These are phyloP conservation scores for Diploscapter pachys DNA, from an alignment of 1,140 invertebrate species.

Conservation along the genomic window DNA sequence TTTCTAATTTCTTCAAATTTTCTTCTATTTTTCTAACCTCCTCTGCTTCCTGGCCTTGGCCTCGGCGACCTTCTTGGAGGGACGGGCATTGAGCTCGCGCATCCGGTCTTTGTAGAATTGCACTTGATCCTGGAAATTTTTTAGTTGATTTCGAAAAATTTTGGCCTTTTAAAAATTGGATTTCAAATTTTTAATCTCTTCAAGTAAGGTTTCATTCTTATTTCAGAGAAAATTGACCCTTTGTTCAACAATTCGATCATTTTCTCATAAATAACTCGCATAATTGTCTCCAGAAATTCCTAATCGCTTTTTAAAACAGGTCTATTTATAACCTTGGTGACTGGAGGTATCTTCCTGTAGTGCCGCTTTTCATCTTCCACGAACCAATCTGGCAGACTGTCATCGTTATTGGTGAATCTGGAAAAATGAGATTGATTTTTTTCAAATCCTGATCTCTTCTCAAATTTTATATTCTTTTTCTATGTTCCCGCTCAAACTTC, in stretches of 20 bases:
- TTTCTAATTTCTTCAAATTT: not conserved
- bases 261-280: too few relatives aligned
- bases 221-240: too few relatives aligned
- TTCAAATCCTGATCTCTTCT: not conserved
- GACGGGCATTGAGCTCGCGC: slow-evolving; percentile 83
- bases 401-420: slow-evolving; percentile 69
- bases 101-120: slow-evolving; percentile 65
- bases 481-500: too few relatives aligned
- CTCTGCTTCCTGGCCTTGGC: slow-evolving; percentile 95
- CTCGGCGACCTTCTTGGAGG: slow-evolving; percentile 96
- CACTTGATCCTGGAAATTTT: slow-evolving; percentile 61
- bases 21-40: slow-evolving; percentile 15
- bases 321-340: slow-evolving; percentile 69
- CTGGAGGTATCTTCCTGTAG: slow-evolving; percentile 73
- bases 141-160: slow-evolving; percentile 6
- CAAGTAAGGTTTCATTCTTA: too few relatives aligned
- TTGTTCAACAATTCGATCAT: too few relatives aligned
- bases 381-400: slow-evolving; percentile 92
- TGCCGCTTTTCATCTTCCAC: slow-evolving; percentile 85
- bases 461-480: too few relatives aligned
- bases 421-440: slow-evolving; percentile 43
- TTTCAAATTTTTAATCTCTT: too few relatives aligned
- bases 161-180: not conserved
- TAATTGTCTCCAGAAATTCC: too few relatives aligned
- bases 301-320: slow-evolving; percentile 2